Evolutionary conservation across 2,888 invertebrate species (phyloP).

Genomic region (Torymus auratus): DNA sequence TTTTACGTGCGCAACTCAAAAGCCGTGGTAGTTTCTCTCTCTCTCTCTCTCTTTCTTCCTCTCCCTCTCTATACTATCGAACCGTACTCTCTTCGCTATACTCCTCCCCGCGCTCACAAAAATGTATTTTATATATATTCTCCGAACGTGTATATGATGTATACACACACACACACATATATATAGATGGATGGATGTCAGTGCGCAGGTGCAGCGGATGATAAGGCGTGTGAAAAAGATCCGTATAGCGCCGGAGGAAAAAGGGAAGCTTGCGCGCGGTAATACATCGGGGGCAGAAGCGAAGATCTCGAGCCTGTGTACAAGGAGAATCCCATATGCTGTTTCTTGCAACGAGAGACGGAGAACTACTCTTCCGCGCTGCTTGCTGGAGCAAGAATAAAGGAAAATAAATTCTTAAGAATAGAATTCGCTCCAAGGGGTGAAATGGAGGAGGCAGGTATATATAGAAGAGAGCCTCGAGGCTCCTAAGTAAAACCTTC

Average conservation of each 20-base stretch:
- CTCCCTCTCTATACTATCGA: too few relatives aligned
- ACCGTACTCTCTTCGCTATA: too few relatives aligned
- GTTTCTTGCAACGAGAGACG: not conserved
- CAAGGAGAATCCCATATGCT: constrained; percentile 27
- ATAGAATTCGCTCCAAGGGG: constrained; percentile 27
- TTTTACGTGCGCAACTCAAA: not conserved
- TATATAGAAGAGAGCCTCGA: constrained; percentile 23
- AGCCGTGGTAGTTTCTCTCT: too few relatives aligned
- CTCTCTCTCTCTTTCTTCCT: too few relatives aligned
- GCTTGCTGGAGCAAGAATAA: constrained; percentile 37
- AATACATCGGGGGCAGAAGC: not conserved
- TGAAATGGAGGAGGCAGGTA: not conserved
- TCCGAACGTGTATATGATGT: too few relatives aligned
- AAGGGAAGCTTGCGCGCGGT: not conserved
- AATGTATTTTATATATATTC: too few relatives aligned
- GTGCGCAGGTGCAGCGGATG: not conserved
- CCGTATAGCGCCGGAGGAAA: not conserved
- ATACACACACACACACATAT: not conserved
- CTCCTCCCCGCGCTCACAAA: too few relatives aligned
- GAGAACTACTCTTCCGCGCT: constrained; percentile 14
- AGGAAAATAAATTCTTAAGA: constrained; percentile 55
- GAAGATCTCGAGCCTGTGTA: not conserved
- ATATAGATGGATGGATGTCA: not conserved
- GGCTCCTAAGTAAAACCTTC: constrained; percentile 54
- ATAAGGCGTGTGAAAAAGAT: constrained; percentile 4